These are phyloP conservation scores for Brachionus sp. DNA, from an alignment of 1,140 invertebrate genomes.

Conservation along the genomic window DNA sequence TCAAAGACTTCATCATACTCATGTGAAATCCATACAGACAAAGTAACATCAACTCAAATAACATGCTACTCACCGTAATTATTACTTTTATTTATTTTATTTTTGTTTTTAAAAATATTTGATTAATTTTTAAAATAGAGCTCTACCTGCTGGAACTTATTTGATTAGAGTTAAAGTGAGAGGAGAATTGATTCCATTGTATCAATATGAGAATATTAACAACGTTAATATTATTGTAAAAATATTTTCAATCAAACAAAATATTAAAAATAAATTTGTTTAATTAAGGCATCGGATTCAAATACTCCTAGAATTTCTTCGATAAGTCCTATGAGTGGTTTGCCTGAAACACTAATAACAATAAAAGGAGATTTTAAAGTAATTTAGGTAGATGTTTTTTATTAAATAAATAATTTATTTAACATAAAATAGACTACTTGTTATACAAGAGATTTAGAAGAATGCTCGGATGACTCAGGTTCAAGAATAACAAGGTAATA, in stretches of 20 bases:
- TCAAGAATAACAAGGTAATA: constrained; percentile 6
- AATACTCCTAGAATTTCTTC: constrained; percentile 48
- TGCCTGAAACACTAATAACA: constrained; percentile 47
- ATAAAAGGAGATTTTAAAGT: constrained; percentile 47
- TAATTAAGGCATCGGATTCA: constrained; percentile 46
- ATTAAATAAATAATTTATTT: neutral
- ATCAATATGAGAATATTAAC: constrained; percentile 16
- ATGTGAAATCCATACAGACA: constrained; percentile 29
- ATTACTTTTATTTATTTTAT: neutral
- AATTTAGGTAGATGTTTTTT: neutral
- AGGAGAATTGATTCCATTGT: constrained; percentile 18
- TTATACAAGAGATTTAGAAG: constrained; percentile 28
- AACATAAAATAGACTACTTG: neutral
- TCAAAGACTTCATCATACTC: neutral
- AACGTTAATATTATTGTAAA: neutral
- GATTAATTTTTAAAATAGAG: neutral
- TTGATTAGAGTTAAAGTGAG: constrained; percentile 16
- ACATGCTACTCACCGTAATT: constrained; percentile 33
- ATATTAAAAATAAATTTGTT: neutral
- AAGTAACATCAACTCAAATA: constrained; percentile 19
- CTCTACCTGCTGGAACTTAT: constrained; percentile 8
- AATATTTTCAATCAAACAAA: neutral
- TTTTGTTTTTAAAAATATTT: neutral
- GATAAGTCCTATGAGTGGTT: constrained; percentile 47
- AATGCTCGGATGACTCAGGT: neutral